Percentiles rank a stretch among this genome's conserved stretches.
These are phyloP conservation scores for Scleropages formosus DNA, from an alignment of 2,797 vertebrate species.

Conservation along the genomic window DNA sequence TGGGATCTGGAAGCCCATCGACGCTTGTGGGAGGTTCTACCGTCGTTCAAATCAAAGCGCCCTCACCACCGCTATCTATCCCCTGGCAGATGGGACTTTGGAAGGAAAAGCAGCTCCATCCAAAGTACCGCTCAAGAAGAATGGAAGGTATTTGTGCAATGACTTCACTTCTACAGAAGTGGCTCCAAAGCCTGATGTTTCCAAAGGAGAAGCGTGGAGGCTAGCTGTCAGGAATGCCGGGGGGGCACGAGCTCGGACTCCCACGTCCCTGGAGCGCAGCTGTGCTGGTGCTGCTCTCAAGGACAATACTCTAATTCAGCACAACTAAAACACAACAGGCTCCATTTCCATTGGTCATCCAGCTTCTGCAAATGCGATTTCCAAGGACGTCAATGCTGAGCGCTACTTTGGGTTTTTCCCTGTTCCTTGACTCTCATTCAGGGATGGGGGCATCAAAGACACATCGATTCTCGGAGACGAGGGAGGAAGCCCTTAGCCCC, in stretches of 20 bases:
- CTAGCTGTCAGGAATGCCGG: conserved; percentile 66
- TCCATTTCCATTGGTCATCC: conserved; percentile 67
- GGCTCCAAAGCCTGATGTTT: conserved; percentile 73
- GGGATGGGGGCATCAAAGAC: conserved; percentile 49
- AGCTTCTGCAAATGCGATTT: conserved; percentile 80
- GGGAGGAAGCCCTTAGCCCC: not conserved
- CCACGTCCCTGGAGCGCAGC: conserved; percentile 60
- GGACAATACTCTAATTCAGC: conserved; percentile 67
- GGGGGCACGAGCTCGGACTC: conserved; percentile 60
- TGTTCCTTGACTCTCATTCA: conserved; percentile 16
- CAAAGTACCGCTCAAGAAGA: conserved; percentile 45
- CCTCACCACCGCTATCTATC: no score
- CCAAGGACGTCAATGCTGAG: not conserved
- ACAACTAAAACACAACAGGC: conserved; percentile 69
- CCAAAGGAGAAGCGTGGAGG: conserved; percentile 74
- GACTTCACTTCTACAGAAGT: conserved; percentile 65
- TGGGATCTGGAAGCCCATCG: no score
- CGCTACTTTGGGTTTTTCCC: conserved; percentile 48
- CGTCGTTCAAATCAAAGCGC: not conserved
- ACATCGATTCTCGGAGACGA: no score
- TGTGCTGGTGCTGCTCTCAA: conserved; percentile 35
- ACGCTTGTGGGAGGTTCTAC: not conserved
- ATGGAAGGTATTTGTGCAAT: conserved; percentile 65
- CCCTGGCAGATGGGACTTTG: not conserved
- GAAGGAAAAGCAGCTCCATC: not conserved